These are phyloP conservation scores for Sarcophaga peregrina DNA, from an alignment of 1,140 invertebrate genomes.

Conservation along the genomic window DNA sequence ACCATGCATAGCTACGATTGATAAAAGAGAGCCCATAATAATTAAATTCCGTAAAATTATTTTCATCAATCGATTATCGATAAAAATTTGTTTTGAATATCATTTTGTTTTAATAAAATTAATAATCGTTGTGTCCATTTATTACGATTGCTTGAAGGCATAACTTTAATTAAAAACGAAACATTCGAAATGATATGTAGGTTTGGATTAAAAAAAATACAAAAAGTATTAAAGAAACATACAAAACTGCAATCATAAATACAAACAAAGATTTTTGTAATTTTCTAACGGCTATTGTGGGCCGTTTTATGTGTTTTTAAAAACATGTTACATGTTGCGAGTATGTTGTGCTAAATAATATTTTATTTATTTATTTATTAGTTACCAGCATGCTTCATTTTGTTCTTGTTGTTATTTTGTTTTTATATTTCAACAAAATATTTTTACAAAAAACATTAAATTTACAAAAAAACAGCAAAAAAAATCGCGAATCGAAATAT, in stretches of 20 bases:
- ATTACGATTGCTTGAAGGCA: neutral
- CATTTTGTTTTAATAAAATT: neutral
- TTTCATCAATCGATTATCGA: slow-evolving; percentile 3
- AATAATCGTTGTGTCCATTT: neutral
- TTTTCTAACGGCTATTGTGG: slow-evolving; percentile 14
- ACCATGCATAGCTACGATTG: too few species aligned
- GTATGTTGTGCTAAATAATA: neutral
- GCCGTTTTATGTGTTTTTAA: neutral
- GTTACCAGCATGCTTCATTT: neutral
- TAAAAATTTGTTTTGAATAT: neutral
- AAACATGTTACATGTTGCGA: neutral
- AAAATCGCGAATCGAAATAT: neutral
- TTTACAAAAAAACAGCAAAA: neutral
- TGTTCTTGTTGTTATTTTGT: neutral
- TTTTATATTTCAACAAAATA: too few species aligned
- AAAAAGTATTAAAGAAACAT: too few species aligned
- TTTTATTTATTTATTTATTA: neutral
- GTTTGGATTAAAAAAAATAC: too few species aligned
- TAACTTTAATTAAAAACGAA: neutral
- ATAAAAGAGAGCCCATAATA: too few species aligned
- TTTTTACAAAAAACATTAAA: neutral
- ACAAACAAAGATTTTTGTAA: neutral
- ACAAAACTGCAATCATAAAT: too few species aligned
- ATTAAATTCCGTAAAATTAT: neutral
- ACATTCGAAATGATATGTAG: too few species aligned